Evolutionary conservation across 2,888 invertebrate species (phyloP).

Genomic region (Spodoptera exigua): DNA sequence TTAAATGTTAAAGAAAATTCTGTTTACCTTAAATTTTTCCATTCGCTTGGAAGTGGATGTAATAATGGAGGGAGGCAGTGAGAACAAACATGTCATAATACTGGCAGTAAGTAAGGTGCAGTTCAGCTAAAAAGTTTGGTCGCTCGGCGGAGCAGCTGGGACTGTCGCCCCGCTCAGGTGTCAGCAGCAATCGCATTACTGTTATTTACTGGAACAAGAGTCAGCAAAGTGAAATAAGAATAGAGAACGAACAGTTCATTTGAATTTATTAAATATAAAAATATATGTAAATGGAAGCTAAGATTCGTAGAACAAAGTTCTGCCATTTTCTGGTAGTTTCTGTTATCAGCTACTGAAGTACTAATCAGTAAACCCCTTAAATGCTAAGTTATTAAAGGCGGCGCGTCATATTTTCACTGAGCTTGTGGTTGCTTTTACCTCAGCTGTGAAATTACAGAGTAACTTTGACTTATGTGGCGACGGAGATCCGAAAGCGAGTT

Average conservation of each 20-base stretch:
- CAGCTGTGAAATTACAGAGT: constrained; percentile 39
- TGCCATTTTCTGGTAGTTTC: too few relatives aligned
- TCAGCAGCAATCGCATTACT: constrained; percentile 29
- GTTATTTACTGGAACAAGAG: constrained; percentile 13
- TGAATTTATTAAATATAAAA: too few relatives aligned
- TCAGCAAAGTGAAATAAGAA: background rate
- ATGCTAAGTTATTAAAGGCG: too few relatives aligned
- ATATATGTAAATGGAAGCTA: too few relatives aligned
- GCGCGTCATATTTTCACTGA: constrained; percentile 19
- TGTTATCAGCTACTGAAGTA: too few relatives aligned
- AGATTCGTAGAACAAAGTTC: too few relatives aligned
- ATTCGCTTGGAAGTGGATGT: constrained; percentile 13
- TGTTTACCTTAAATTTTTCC: constrained; percentile 6
- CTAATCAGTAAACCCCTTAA: too few relatives aligned
- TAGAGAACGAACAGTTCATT: too few relatives aligned
- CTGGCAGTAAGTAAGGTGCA: constrained; percentile 39
- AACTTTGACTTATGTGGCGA: constrained; percentile 32
- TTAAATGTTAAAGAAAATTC: constrained; percentile 2
- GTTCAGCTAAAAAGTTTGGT: constrained; percentile 44
- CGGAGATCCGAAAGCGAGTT: constrained; percentile 10
- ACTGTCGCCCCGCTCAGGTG: constrained; percentile 19
- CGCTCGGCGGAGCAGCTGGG: constrained; percentile 15
- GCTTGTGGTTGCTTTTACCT: constrained; percentile 29
- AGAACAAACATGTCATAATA: constrained; percentile 38
- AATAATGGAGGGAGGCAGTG: constrained; percentile 20